Percentiles rank a stretch among this genome's conserved stretches.
Conservation (phyloP, 2,888 invertebrate genomes). For the Agrochola macilenta region DNA sequence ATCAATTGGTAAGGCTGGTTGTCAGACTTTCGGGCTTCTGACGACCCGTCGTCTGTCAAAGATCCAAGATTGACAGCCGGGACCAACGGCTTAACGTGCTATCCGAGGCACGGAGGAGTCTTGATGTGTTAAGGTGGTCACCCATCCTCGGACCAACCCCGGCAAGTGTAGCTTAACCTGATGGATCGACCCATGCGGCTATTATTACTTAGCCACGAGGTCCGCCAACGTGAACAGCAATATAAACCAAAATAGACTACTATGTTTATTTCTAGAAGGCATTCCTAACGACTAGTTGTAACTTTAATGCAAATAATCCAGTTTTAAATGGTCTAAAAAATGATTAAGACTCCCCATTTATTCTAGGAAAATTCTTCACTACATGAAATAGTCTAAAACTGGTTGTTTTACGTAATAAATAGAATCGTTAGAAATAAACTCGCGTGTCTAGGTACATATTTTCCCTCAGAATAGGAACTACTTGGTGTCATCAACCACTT, state of each 20-base stretch:
- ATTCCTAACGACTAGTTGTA: slow-evolving; percentile 24
- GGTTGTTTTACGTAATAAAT: slow-evolving; percentile 59
- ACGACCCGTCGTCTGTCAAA: too few relatives aligned
- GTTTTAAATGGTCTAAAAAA: slow-evolving; percentile 62
- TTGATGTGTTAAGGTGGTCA: too few relatives aligned
- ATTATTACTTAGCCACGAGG: too few relatives aligned
- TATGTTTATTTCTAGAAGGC: slow-evolving; percentile 29
- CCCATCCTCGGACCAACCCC: too few relatives aligned
- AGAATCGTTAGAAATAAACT: slow-evolving; percentile 48
- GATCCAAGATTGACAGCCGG: too few relatives aligned
- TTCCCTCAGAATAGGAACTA: slow-evolving; percentile 25
- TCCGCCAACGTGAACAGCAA: neutral
- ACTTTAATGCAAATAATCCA: slow-evolving; percentile 64
- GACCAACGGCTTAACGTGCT: too few relatives aligned
- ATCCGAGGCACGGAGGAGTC: too few relatives aligned
- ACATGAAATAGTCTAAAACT: slow-evolving; percentile 49
- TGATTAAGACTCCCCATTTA: slow-evolving; percentile 53
- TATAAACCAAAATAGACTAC: slow-evolving; percentile 5
- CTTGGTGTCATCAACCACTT: slow-evolving; percentile 31
- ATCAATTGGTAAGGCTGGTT: too few relatives aligned
- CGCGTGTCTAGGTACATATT: slow-evolving; percentile 27
- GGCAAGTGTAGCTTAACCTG: too few relatives aligned
- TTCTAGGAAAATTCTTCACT: slow-evolving; percentile 58
- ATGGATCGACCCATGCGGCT: too few relatives aligned
- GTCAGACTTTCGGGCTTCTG: too few relatives aligned